Base-by-base conservation (phyloP, 2,113 vertebrate genomes). In the Cavia porcellus region DNA sequence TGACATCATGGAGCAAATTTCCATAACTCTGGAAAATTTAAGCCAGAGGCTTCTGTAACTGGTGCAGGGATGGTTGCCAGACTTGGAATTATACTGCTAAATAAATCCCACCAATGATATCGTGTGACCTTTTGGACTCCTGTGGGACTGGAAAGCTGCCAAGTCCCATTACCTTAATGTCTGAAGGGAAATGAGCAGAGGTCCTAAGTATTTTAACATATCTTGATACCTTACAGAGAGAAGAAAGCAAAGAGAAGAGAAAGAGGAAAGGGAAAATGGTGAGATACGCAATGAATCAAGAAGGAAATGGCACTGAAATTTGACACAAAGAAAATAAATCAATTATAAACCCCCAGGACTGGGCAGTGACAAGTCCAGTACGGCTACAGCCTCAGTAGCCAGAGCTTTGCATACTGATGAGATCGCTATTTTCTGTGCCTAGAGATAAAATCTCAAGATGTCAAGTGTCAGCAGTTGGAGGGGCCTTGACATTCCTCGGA, bases 361-460 rank as follows among this genome's bases (percentile, higher is more conserved):
- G 1, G 52, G 25, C 55, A 55, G 28, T 17, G 66, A 66, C 61
- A 9, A 13, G n/a, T 2, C 3, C 15, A 5, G 15, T 4, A 19
- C 17, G 3, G 24, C 4, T 50, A 28, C 45, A 30, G 2, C 42
- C 62, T 32, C 61, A 3, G 3, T 32, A 59, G 32, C 3, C 15
- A 62, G 91, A n/a, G 24, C 42, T 82, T 42, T 35, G 55, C 13
- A 20, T 17, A 61, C 42, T 45, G 55, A 72, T 47, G 64, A 75
- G 30, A 45, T 8, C 0, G 62, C 94, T 90, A 19, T 79, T 90
- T 95, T 95, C 96, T 95, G 72, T 10, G 55, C 20, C 85, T 72
- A 20, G 2, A 82, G 90, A 94, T 88, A 90, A 92, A 88, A 97
- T 95, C 96, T 96, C 66, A 62, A 86, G 50, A 59, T 84, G 70